Evolutionary conservation across 2,113 vertebrate genomes (phyloP).

Genomic region (Coracopsis vasa): DNA sequence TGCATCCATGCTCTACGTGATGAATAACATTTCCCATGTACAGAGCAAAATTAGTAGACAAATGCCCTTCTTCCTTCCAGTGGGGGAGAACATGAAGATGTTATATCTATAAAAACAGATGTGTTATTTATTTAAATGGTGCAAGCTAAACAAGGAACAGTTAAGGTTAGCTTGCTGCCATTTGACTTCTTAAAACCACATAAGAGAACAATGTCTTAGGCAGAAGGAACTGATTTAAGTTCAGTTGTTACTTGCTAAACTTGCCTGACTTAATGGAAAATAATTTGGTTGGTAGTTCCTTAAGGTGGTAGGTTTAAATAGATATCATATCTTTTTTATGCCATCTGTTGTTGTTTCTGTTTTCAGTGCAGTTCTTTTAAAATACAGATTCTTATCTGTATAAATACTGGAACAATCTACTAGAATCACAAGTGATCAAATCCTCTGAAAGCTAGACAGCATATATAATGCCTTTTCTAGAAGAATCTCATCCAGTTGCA

Average conservation of each 20-base stretch:
- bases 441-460: neutral
- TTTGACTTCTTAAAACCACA: conserved; percentile 43
- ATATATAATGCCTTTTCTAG: neutral
- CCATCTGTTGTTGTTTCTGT: neutral
- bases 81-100: neutral
- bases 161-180: conserved; percentile 37
- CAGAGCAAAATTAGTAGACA: conserved; percentile 18
- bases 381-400: neutral
- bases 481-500: neutral
- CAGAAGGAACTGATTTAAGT: conserved; percentile 39
- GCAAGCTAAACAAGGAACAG: conserved; percentile 31
- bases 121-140: conserved; percentile 23
- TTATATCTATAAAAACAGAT: conserved; percentile 42
- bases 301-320: conserved; percentile 15
- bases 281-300: neutral
- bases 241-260: conserved; percentile 16
- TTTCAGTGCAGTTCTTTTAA: neutral
- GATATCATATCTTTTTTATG: neutral
- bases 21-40: conserved; percentile 19
- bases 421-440: neutral
- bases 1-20: conserved; percentile 11
- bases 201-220: neutral
- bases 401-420: neutral
- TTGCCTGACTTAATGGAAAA: conserved; percentile 19
- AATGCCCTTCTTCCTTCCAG: neutral